Conservation (phyloP, 1,140 invertebrate species). For the Uloborus diversus region DNA sequence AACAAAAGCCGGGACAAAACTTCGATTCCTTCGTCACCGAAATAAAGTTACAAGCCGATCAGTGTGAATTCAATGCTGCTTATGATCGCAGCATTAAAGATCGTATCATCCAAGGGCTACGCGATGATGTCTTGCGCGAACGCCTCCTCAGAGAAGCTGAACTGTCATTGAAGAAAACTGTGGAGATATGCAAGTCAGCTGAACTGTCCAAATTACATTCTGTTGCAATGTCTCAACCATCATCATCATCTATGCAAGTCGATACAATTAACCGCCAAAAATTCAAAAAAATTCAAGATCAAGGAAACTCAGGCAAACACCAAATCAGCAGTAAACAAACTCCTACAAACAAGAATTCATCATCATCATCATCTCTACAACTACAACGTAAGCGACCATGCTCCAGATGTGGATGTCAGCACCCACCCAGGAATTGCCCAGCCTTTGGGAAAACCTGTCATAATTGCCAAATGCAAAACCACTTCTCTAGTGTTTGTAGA, state of each 20-base stretch:
- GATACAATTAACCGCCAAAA: neutral
- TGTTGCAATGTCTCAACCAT: neutral
- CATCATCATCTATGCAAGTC: neutral
- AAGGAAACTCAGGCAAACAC: neutral
- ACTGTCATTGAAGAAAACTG: neutral
- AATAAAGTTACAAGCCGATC: neutral
- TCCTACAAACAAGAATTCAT: no score
- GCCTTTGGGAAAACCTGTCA: neutral
- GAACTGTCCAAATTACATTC: neutral
- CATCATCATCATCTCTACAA: no score
- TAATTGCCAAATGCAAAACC: neutral
- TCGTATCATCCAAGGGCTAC: neutral
- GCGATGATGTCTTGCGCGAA: neutral
- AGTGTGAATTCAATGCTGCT: neutral
- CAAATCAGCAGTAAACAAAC: neutral
- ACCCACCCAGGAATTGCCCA: neutral
- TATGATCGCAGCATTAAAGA: neutral
- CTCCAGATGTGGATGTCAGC: neutral
- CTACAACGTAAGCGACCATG: neutral
- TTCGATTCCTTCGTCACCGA: neutral
- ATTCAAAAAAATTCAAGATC: neutral
- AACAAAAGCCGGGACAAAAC: slow-evolving; percentile 3
- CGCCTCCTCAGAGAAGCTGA: neutral
- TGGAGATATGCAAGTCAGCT: neutral
- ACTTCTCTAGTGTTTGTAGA: neutral